These are phyloP conservation scores for Saiga tatarica DNA, from an alignment of 2,113 vertebrate species.

Conservation along the genomic window DNA sequence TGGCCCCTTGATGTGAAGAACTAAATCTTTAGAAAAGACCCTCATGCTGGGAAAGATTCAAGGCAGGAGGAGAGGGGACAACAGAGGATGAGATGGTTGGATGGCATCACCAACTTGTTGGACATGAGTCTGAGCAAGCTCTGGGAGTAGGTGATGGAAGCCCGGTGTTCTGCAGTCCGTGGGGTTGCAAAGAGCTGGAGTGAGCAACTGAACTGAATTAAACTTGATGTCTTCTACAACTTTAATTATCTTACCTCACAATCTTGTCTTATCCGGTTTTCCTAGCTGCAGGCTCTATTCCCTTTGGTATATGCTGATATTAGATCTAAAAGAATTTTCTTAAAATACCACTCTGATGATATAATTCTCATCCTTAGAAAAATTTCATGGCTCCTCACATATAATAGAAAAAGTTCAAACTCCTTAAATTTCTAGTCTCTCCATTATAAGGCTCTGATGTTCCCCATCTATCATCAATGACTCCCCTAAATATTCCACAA, in stretches of 20 bases:
- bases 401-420: neutral
- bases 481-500: neutral
- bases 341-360: neutral
- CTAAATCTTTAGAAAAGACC: neutral
- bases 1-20: neutral
- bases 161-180: neutral
- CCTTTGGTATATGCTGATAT: neutral
- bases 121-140: neutral
- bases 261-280: neutral
- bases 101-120: fast-evolving
- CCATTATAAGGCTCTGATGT: neutral
- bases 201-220: neutral
- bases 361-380: neutral
- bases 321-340: neutral
- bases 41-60: neutral
- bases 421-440: neutral
- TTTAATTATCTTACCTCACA: neutral
- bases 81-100: neutral
- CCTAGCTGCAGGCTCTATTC: neutral
- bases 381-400: neutral
- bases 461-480: neutral
- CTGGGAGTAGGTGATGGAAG: neutral
- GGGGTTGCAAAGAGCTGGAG: neutral
- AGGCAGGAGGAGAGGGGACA: neutral
- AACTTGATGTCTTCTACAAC: neutral